These are phyloP conservation scores for Parazoanthus atlanticus DNA, from an alignment of 92 coral and sea anemone genomes.

Conservation along the genomic window DNA sequence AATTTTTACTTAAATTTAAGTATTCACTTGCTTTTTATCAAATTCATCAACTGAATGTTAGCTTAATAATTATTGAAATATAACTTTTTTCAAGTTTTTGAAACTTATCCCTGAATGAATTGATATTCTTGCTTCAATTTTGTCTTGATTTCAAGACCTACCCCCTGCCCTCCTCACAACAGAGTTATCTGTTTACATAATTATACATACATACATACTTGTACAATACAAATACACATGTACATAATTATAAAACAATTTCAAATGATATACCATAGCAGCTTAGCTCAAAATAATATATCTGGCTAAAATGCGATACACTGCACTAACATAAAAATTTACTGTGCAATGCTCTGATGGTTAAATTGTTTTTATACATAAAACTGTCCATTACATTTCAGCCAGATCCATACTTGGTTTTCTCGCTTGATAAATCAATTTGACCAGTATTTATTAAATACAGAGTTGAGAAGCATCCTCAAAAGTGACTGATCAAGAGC, in stretches of 20 bases:
- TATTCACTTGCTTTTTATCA: not conserved
- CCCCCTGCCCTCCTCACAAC: not conserved
- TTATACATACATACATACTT: not conserved
- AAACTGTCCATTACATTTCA: not conserved
- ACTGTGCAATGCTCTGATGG: not conserved
- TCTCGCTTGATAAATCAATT: not conserved
- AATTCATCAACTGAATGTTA: slow-evolving; percentile 21
- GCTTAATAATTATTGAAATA: not conserved
- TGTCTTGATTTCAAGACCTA: not conserved
- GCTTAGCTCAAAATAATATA: not conserved
- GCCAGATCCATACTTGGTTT: not conserved
- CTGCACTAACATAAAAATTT: no score
- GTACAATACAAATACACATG: no score
- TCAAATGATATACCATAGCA: not conserved
- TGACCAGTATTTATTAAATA: not conserved
- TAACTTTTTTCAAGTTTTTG: not conserved
- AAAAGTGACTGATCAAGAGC: not conserved
- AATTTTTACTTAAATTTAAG: slow-evolving; percentile 49
- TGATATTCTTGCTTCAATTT: not conserved
- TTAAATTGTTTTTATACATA: not conserved
- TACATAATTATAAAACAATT: no score
- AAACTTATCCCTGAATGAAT: not conserved
- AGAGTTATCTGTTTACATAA: no score
- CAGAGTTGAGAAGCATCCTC: not conserved
- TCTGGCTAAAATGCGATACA: no score